These are phyloP conservation scores for Falco naumanni DNA, from an alignment of 2,797 vertebrate species.

Conservation along the genomic window DNA sequence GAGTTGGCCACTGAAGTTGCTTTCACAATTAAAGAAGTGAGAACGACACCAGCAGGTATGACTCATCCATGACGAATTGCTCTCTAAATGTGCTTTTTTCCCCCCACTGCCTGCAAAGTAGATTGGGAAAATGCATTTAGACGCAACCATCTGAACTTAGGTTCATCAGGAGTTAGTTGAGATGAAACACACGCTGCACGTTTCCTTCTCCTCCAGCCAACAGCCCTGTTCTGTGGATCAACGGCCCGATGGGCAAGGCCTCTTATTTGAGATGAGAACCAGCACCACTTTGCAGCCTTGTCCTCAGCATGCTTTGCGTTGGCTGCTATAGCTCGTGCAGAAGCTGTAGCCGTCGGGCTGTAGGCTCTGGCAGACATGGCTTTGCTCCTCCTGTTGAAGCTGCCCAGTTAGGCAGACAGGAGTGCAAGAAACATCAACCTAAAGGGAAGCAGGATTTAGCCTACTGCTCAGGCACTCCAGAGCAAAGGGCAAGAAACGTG, in stretches of 20 bases:
- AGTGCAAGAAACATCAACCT: neutral
- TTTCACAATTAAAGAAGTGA: neutral
- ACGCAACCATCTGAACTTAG: neutral
- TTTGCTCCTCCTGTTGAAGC: neutral
- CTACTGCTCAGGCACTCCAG: neutral
- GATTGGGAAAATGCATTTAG: neutral
- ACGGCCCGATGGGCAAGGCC: fast-evolving
- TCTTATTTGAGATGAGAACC: neutral
- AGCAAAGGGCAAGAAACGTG: neutral
- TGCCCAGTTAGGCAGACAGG: neutral
- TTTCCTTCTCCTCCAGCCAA: neutral
- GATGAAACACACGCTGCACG: neutral
- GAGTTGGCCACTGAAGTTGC: neutral
- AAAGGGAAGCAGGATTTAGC: neutral
- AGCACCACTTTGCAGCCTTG: fast-evolving
- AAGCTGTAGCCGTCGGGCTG: neutral
- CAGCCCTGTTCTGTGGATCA: neutral
- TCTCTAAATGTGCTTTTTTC: neutral
- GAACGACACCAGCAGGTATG: neutral
- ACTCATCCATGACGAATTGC: neutral
- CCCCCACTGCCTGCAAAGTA: neutral
- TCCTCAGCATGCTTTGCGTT: neutral
- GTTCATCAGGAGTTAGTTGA: neutral
- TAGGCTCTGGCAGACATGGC: neutral
- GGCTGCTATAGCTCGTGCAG: neutral